Evolutionary conservation across 2,888 invertebrate genomes (phyloP).

Genomic region (Lamellibrachia satsuma): DNA sequence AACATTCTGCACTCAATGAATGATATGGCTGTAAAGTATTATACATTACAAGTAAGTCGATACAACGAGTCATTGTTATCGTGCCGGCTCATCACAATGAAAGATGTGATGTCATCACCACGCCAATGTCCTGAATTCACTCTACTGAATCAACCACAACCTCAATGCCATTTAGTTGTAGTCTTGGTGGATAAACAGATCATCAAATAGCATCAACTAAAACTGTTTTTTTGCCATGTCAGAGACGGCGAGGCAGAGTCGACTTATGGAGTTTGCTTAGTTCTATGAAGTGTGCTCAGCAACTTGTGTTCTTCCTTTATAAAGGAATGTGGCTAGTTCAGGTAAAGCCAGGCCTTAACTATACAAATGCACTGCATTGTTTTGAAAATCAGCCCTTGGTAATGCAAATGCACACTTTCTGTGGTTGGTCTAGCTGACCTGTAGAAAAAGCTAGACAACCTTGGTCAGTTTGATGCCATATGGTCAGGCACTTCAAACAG

Average conservation of each 20-base stretch:
- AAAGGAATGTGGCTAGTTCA: neutral
- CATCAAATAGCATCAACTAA: neutral
- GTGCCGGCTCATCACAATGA: neutral
- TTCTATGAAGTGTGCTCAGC: no score
- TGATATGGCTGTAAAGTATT: no score
- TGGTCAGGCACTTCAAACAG: neutral
- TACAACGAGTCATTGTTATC: neutral
- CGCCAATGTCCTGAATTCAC: neutral
- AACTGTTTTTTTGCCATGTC: neutral
- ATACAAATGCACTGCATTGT: neutral
- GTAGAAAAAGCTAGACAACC: neutral
- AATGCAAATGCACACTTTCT: neutral
- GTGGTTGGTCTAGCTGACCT: neutral
- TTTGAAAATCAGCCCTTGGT: neutral
- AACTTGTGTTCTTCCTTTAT: no score
- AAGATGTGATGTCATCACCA: neutral
- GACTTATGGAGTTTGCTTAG: no score
- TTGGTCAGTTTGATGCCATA: neutral
- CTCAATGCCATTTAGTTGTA: neutral
- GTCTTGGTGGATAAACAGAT: neutral
- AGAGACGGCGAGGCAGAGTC: neutral
- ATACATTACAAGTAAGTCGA: no score
- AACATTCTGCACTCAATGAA: neutral
- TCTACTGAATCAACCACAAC: neutral
- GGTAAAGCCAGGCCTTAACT: neutral